Evolutionary conservation across 2,113 vertebrate genomes (phyloP).

Genomic region (Tilapia sparmanii): DNA sequence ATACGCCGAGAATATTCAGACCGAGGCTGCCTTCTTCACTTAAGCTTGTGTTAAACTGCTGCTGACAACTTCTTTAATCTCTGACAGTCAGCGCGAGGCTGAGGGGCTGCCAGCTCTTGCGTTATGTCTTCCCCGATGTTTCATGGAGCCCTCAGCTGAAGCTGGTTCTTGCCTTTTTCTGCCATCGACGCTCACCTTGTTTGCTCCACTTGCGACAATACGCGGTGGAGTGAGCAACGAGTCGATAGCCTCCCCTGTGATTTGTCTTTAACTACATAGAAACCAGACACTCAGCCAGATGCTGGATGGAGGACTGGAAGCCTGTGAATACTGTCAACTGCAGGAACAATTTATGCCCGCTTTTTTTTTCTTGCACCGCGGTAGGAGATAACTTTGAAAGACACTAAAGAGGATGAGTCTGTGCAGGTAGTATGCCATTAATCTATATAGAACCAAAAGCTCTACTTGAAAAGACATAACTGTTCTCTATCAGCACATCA

Average conservation of each 20-base stretch:
- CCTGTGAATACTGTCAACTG: conserved; percentile 2
- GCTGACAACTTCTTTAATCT: conserved; percentile 77
- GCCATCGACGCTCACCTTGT: conserved; percentile 34
- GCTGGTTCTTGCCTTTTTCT: conserved; percentile 11
- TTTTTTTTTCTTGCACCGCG: neutral
- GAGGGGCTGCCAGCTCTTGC: conserved; percentile 37
- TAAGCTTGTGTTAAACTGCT: conserved; percentile 69
- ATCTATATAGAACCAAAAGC: conserved; percentile 12
- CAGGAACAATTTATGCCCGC: neutral
- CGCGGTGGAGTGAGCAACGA: conserved; percentile 36
- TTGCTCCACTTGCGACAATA: conserved; percentile 24
- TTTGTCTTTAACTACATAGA: conserved; percentile 17
- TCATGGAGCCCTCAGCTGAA: conserved; percentile 34
- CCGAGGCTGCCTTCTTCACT: conserved; percentile 56
- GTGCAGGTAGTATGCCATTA: neutral
- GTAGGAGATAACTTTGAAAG: neutral
- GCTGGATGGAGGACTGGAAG: neutral
- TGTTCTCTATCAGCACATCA: conserved; percentile 2
- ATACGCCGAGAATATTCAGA: conserved; percentile 52
- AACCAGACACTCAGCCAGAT: conserved; percentile 13
- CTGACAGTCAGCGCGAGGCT: conserved; percentile 50
- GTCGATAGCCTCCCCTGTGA: conserved; percentile 37
- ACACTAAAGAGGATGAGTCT: neutral
- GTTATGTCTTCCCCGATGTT: conserved; percentile 54
- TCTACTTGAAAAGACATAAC: neutral